Percentiles rank a stretch among this genome's conserved stretches.
Evolutionary conservation across 1,140 invertebrate species (phyloP).

Genomic region (Liolophura sinensis): DNA sequence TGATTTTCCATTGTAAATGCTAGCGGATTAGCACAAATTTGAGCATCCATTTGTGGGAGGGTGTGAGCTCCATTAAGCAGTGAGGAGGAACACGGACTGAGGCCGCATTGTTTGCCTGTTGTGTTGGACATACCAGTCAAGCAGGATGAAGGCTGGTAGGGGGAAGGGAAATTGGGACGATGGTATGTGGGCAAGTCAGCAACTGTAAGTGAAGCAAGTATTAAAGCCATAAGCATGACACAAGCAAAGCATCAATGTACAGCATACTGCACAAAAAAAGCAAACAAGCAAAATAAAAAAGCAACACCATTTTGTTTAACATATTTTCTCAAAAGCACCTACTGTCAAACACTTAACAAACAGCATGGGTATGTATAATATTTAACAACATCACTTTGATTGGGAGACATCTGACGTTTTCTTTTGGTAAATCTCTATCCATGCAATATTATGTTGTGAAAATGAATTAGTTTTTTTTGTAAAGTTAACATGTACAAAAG

Average conservation of each 20-base stretch:
- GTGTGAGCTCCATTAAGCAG: too few species aligned
- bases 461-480: too few species aligned
- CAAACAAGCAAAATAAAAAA: constrained; percentile 3
- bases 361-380: constrained; percentile 4
- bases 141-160: constrained; percentile 4
- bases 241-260: background rate
- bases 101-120: too few species aligned
- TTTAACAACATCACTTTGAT: background rate
- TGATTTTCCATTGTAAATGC: too few species aligned
- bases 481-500: too few species aligned
- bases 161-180: constrained; percentile 35
- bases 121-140: background rate
- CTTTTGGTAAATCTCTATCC: too few species aligned
- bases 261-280: constrained; percentile 1
- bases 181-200: constrained; percentile 36
- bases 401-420: too few species aligned
- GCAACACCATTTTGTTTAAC: background rate
- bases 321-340: background rate
- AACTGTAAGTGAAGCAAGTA: constrained; percentile 16
- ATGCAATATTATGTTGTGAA: too few species aligned
- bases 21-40: too few species aligned
- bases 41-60: too few species aligned
- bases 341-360: constrained; percentile 3
- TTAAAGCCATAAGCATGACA: background rate
- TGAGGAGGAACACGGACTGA: too few species aligned